Base-by-base conservation (phyloP, 2,113 vertebrate species). In the Odocoileus hemionus region DNA sequence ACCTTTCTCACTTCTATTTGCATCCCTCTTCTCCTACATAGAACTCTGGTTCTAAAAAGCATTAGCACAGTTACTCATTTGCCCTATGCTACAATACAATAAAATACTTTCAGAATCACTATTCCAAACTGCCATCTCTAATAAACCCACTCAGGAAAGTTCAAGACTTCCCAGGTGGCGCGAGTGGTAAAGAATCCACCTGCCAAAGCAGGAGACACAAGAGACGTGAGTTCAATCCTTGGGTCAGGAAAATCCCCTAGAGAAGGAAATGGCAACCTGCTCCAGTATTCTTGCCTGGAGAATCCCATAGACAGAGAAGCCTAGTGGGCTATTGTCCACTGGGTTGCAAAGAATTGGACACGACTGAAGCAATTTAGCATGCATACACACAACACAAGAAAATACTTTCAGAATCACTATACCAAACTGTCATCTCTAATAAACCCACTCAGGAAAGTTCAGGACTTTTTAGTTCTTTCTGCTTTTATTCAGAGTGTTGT, bases 11-110 rank as follows among this genome's bases (percentile, higher is more conserved):
- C 43, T 80, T 12, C 61, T 95, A 43, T 57, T 45, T 61, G 10
- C 55, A 54, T 61, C 67, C 45, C 7, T 95, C 58, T 95, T 74
- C 55, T 92, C n/a, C 61, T 64, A n/a, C 60, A 95, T 67, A 97
- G n/a, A 95, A 61, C 7, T 54, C 1, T 91, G 57, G 17, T 36
- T 85, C 47, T n/a, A 57, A 36, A 87, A 91, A 78, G 61, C n/a
- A 60, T 9, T 58, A 87, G 16, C 87, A 82, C 5, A 26, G 30
- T 58, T 87, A 36, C n/a, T 89, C 79, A 92, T 74, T 30, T 89
- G 11, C 13, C 50, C 5, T 85, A 12, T 70, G 23, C 43, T 89
- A 85, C 45, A 58, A 54, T 10, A 52, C 52, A 94, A 82, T 14
- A 80, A 60, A 55, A 30, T 86, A 60, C 33, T 67, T 94, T 80